phyloP scores from a whole-genome alignment of 2,888 invertebrate genomes.

The Biston betularia region DNA sequence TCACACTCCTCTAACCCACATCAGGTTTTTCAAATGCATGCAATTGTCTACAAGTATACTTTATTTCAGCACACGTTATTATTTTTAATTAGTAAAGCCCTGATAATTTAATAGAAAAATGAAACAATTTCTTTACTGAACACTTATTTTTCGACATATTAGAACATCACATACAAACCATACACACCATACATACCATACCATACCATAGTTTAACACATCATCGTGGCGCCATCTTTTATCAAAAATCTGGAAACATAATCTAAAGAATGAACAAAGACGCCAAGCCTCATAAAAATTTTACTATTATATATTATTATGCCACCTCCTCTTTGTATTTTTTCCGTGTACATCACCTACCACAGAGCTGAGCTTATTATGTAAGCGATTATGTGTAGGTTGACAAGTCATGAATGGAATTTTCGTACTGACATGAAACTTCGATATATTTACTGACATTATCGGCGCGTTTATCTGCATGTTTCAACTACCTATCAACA shows the following conservation, averaged over 20 bases:
- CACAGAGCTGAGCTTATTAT: constrained; percentile 11
- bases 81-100: too few species aligned
- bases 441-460: constrained; percentile 13
- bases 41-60: too few species aligned
- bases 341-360: constrained; percentile 1
- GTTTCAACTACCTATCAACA: constrained; percentile 16
- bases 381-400: constrained; percentile 15
- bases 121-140: too few species aligned
- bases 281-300: not conserved
- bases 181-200: too few species aligned
- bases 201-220: too few species aligned
- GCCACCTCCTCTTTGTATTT: constrained; percentile 4
- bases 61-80: too few species aligned
- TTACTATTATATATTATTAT: not conserved
- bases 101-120: too few species aligned
- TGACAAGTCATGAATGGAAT: constrained; percentile 27
- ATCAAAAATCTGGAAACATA: not conserved
- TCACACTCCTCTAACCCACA: too few species aligned
- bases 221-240: not conserved
- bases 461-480: constrained; percentile 16
- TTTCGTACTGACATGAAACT: constrained; percentile 13
- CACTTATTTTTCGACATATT: too few species aligned
- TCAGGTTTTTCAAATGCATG: too few species aligned
- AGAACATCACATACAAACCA: too few species aligned
- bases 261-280: not conserved